phyloP scores from a whole-genome alignment of 1,140 invertebrate genomes.

The Diabrotica virgifera region DNA sequence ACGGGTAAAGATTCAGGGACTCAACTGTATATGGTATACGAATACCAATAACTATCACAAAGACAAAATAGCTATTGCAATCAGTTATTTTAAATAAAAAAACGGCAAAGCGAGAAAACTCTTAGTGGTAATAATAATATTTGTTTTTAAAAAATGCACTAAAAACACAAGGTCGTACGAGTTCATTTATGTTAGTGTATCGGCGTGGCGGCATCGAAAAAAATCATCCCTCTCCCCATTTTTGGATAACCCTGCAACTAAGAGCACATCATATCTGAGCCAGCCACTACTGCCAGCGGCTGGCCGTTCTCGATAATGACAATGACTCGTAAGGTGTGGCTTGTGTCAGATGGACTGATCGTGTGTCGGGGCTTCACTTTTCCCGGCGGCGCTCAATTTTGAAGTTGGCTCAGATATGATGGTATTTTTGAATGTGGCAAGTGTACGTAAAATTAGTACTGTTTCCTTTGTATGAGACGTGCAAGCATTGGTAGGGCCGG shows the following conservation, averaged over 20 bases:
- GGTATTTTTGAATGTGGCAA: constrained; percentile 65
- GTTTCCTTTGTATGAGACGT: constrained; percentile 24
- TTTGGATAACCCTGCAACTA: constrained; percentile 58
- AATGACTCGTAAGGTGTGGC: neutral
- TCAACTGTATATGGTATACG: too few relatives aligned
- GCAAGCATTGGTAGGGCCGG: constrained; percentile 26
- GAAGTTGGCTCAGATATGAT: constrained; percentile 65
- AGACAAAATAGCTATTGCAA: too few relatives aligned
- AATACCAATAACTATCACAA: too few relatives aligned
- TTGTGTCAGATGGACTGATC: constrained; percentile 11
- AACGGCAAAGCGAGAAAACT: too few relatives aligned
- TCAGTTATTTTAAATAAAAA: too few relatives aligned
- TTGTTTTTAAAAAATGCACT: constrained; percentile 9
- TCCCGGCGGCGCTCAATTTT: constrained; percentile 48
- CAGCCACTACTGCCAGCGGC: constrained; percentile 45
- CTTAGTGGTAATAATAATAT: neutral
- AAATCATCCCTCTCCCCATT: constrained; percentile 36
- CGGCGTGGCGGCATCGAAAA: constrained; percentile 35
- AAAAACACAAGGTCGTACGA: constrained; percentile 7
- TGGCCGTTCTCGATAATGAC: constrained; percentile 29
- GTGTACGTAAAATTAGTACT: constrained; percentile 48
- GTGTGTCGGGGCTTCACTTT: constrained; percentile 40
- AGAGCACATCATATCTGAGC: constrained; percentile 63
- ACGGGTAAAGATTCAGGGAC: too few relatives aligned
- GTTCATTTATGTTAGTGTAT: constrained; percentile 36